These are phyloP conservation scores for Aegotheles bennettii DNA, from an alignment of 2,113 vertebrate species.

Conservation along the genomic window DNA sequence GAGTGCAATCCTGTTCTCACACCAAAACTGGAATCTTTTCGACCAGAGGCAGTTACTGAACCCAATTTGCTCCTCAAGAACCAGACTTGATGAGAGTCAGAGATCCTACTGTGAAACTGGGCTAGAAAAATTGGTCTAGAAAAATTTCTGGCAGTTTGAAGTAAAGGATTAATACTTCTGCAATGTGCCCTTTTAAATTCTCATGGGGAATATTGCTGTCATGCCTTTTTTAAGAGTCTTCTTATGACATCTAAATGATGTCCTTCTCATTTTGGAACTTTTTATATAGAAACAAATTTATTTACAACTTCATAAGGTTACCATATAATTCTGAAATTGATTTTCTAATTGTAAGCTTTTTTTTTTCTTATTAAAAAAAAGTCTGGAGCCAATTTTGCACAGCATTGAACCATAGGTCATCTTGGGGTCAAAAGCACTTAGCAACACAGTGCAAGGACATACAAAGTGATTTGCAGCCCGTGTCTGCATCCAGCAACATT, in stretches of 20 bases:
- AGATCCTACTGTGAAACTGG: background rate
- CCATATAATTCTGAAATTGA: background rate
- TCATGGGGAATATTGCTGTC: background rate
- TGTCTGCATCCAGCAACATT: background rate
- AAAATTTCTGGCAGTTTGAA: background rate
- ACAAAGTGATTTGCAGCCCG: background rate
- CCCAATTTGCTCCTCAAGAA: background rate
- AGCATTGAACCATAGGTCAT: background rate
- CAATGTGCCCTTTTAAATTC: background rate
- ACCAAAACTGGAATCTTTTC: background rate
- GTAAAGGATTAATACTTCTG: background rate
- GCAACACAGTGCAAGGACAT: background rate
- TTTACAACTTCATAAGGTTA: background rate
- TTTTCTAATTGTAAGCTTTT: background rate
- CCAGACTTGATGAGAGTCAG: background rate
- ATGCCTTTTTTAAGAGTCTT: background rate
- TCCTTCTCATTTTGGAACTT: background rate
- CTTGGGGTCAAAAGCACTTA: background rate
- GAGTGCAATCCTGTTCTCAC: background rate
- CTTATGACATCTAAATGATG: background rate
- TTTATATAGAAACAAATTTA: background rate
- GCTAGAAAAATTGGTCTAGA: background rate
- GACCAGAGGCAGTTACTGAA: background rate
- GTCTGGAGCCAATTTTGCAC: background rate
- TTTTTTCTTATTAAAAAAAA: background rate